Evolutionary conservation across 2,113 vertebrate species (phyloP).

Genomic region (Callipepla californica): DNA sequence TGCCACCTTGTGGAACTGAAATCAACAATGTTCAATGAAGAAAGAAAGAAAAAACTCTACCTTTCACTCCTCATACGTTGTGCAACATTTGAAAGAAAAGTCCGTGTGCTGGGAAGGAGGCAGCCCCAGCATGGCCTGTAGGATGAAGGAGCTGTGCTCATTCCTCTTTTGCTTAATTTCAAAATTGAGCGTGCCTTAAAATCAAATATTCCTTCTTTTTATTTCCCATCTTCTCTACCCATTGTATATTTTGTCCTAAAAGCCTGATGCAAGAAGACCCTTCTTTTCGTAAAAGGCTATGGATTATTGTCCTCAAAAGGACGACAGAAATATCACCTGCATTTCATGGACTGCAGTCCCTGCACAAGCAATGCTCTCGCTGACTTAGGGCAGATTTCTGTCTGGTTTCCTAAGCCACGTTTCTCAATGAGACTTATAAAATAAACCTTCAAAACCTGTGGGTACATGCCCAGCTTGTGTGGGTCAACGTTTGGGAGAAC

Average conservation of each 20-base stretch:
- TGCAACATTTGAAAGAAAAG: background rate
- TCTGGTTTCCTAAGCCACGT: slow-evolving; percentile 31
- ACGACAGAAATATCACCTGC: background rate
- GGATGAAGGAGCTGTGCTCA: fast-evolving
- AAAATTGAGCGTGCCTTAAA: background rate
- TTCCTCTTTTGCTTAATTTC: background rate
- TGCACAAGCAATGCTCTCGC: background rate
- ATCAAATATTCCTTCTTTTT: background rate
- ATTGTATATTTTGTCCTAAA: fast-evolving
- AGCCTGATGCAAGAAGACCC: background rate
- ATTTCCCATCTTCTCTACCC: background rate
- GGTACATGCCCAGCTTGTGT: slow-evolving; percentile 40
- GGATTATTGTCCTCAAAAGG: background rate
- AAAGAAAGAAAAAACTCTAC: background rate
- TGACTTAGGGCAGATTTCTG: slow-evolving; percentile 22
- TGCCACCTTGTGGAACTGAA: slow-evolving; percentile 78
- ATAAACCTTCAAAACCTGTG: slow-evolving; percentile 21
- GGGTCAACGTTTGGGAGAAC: background rate
- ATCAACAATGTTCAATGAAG: background rate
- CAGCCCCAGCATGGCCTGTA: background rate
- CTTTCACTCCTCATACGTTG: background rate
- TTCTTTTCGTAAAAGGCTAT: background rate
- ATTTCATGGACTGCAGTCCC: background rate
- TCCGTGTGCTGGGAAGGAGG: background rate
- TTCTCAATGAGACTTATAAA: background rate